A percentile compares a stretch with the other conserved stretches of the same genome.
Evolutionary conservation across 2,113 vertebrate species (phyloP).

Genomic region (Melospiza melodia): DNA sequence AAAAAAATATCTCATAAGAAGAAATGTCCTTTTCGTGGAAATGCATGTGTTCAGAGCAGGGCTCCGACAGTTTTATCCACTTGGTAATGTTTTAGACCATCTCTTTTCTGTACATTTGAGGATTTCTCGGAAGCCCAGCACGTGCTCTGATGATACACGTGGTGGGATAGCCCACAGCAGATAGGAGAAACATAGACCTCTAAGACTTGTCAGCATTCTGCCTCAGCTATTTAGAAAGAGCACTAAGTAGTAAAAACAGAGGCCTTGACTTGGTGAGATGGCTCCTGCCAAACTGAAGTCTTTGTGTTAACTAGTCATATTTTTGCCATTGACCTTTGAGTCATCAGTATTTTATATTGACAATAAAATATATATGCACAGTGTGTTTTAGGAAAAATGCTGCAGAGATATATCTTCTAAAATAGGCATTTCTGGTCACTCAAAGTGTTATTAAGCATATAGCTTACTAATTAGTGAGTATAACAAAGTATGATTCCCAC

Average conservation of each 20-base stretch:
- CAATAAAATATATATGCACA: neutral
- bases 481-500: neutral
- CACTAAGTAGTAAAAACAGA: neutral
- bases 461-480: neutral
- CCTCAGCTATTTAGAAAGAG: neutral
- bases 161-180: neutral
- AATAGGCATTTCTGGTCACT: neutral
- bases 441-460: neutral
- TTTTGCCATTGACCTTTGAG: neutral
- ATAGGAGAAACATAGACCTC: neutral
- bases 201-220: neutral
- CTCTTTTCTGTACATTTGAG: neutral
- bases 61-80: neutral
- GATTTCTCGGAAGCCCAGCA: fast-evolving
- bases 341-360: neutral
- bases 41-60: neutral
- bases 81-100: neutral
- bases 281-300: neutral
- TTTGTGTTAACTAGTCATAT: neutral
- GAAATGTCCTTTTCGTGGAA: neutral
- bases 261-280: neutral
- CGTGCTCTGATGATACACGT: fast-evolving
- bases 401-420: neutral
- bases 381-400: neutral
- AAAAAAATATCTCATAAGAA: neutral